These are phyloP conservation scores for Diaprepes abbreviatus DNA, from an alignment of 2,888 invertebrate genomes.

Conservation along the genomic window DNA sequence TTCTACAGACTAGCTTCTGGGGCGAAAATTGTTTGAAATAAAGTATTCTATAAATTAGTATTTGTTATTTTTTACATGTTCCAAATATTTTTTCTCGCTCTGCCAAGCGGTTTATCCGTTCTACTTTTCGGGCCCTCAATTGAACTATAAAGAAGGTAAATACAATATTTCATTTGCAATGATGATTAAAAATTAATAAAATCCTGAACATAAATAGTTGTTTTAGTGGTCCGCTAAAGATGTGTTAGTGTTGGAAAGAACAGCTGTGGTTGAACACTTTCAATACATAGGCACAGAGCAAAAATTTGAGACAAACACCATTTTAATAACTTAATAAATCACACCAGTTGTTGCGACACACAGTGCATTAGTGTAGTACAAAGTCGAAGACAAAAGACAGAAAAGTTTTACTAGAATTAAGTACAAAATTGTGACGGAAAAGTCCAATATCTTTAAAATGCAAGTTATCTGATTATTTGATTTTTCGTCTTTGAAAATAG, in stretches of 20 bases:
- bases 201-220: background rate
- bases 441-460: conserved; percentile 4
- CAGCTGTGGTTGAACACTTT: background rate
- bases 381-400: background rate
- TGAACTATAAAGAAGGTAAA: no score
- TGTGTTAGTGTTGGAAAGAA: background rate
- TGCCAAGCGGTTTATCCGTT: no score
- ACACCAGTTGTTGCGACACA: background rate
- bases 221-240: background rate
- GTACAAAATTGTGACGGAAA: background rate
- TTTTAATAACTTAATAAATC: background rate
- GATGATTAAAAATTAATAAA: background rate
- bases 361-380: conserved; percentile 7
- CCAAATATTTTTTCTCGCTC: no score
- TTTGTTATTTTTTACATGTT: no score
- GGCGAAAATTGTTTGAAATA: no score
- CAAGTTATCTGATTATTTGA: conserved; percentile 5
- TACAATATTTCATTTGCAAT: background rate
- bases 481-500: no score
- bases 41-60: no score
- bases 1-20: no score
- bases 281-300: conserved; percentile 1
- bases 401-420: background rate
- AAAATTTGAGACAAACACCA: background rate
- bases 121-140: no score